Conservation (phyloP, 2,113 vertebrate genomes). For the Hyla sarda region DNA sequence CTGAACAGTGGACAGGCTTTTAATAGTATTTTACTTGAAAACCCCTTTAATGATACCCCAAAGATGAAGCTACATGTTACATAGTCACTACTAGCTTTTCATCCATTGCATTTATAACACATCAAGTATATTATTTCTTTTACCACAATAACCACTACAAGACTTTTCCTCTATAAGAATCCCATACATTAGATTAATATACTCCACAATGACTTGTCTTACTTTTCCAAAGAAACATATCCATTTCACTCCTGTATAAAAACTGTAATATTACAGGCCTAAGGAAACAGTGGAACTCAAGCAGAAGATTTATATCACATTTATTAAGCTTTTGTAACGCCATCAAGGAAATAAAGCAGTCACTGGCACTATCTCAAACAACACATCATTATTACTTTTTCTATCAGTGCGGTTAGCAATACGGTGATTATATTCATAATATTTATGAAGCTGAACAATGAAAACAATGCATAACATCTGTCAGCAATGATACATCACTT, state of each 20-base stretch:
- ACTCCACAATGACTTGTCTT: slow-evolving; percentile 2
- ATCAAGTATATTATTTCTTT: background rate
- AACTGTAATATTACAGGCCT: slow-evolving; percentile 65
- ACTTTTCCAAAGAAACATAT: slow-evolving; percentile 4
- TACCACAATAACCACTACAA: background rate
- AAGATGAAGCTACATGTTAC: background rate
- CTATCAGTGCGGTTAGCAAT: slow-evolving; percentile 71
- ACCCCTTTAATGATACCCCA: too few species aligned
- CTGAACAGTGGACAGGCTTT: too few species aligned
- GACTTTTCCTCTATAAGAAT: background rate
- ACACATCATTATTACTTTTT: slow-evolving; percentile 74
- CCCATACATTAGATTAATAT: slow-evolving; percentile 27
- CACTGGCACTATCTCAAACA: slow-evolving; percentile 74
- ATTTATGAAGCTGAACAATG: slow-evolving; percentile 75
- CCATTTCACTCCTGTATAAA: slow-evolving; percentile 63
- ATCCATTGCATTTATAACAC: background rate
- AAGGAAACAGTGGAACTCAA: slow-evolving; percentile 69
- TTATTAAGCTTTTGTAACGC: slow-evolving; percentile 71
- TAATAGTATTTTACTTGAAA: too few species aligned
- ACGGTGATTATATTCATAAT: slow-evolving; percentile 70
- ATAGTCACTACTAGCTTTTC: background rate
- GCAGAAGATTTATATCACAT: slow-evolving; percentile 70
- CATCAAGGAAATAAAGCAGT: slow-evolving; percentile 73
- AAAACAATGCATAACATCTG: slow-evolving; percentile 70
- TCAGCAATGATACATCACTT: slow-evolving; percentile 71